Conservation (phyloP, 2,113 vertebrate species). For the Microcebus jonahi region DNA sequence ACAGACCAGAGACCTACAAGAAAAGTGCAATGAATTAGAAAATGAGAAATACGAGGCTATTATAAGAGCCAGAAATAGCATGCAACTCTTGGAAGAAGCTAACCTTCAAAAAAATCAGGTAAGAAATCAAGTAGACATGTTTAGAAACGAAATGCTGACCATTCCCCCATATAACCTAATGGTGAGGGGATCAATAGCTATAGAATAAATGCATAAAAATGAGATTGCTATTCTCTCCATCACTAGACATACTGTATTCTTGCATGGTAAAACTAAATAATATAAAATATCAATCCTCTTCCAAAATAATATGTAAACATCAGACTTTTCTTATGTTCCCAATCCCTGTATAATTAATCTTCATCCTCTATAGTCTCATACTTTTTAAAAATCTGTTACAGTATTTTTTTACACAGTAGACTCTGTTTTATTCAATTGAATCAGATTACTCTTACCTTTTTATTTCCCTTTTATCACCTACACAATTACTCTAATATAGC, state of each 20-base stretch:
- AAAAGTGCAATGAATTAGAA: constrained; percentile 85
- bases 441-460: not conserved
- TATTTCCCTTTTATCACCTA: not conserved
- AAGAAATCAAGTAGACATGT: constrained; percentile 30
- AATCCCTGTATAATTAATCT: not conserved
- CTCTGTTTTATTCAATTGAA: not conserved
- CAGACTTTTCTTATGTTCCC: not conserved
- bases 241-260: not conserved
- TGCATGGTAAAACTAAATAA: constrained; percentile 14
- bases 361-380: not conserved
- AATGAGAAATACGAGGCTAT: constrained; percentile 91
- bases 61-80: constrained; percentile 88
- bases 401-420: not conserved
- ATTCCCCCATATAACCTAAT: not conserved
- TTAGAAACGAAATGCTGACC: not conserved
- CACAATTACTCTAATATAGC: not conserved
- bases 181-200: not conserved
- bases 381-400: not conserved
- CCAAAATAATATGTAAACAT: not conserved
- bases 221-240: not conserved
- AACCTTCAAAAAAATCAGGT: constrained; percentile 94
- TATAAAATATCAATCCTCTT: not conserved
- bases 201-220: not conserved
- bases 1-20: constrained; percentile 89
- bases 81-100: constrained; percentile 94